Evolutionary conservation across 2,113 vertebrate genomes (phyloP), one percentile per base, ranked within the genome.

Genomic region (Tringa solitaria): DNA sequence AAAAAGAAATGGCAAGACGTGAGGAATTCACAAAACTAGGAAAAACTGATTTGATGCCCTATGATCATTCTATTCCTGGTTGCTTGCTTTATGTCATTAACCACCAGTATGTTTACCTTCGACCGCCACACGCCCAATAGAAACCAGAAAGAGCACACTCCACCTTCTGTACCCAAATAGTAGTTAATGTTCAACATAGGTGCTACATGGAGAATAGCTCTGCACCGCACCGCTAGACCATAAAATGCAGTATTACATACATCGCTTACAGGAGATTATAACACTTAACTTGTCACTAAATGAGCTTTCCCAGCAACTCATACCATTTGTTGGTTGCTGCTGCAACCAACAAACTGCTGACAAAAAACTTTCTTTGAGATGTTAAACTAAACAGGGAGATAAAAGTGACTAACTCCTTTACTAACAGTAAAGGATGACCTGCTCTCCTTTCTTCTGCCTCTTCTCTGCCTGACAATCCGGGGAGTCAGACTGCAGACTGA

Each of bases 151-250:
- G 53, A 30, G 76, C 32, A 69, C 45, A 72, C 89, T 83, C 81
- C 93, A 79, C 91, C 95, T 94, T 95, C 67, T 76, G 87, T 80
- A 93, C 50, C 56, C 89, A 73, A 89, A 64, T 1, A 82, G 41
- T 41, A 87, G 95, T 95, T 96, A 96, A 97, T 91, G 84, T 93
- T 94, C 94, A 96, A 94, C 91, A 27, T 1, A 4, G 0, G 10
- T 21, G 65, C 82, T 82, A 95, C 91, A 84, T 0, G 5, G 28
- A 78, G 60, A 95, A 89, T 9, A 87, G 91, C 73, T 89, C 56
- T 79, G 81, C 35, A 33, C 46, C 5, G 77, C 93, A 90, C 1
- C 5, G 64, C 56, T 13, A 14, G 21, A 37, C 74, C 46, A 72
- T 95, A 96, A 96, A 96, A 90, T 10, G 20, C 57, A 76, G 37